These are phyloP conservation scores for Steinernema hermaphroditum DNA, from an alignment of 2,888 invertebrate genomes.

Conservation along the genomic window DNA sequence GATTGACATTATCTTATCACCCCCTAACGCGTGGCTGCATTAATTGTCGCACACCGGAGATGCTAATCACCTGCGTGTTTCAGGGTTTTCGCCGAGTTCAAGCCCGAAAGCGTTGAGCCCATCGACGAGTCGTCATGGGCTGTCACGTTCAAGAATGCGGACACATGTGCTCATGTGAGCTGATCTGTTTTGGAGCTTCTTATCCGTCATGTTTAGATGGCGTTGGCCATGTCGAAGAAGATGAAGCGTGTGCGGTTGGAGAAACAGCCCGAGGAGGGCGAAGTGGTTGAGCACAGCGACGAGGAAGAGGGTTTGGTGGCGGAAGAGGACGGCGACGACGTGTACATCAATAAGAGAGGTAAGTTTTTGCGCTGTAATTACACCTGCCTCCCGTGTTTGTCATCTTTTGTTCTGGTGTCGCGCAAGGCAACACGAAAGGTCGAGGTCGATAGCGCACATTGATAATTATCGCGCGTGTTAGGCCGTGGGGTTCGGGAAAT, in stretches of 20 bases:
- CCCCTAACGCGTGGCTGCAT: too few relatives aligned
- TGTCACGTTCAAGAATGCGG: slow-evolving; percentile 34
- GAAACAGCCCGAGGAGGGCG: slow-evolving; percentile 51
- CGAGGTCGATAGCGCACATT: not conserved
- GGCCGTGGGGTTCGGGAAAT: too few relatives aligned
- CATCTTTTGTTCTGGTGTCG: slow-evolving; percentile 21
- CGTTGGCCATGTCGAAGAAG: slow-evolving; percentile 48
- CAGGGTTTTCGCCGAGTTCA: slow-evolving; percentile 57
- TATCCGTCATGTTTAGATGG: slow-evolving; percentile 41
- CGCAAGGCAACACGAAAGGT: slow-evolving; percentile 13
- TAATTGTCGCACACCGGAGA: too few relatives aligned
- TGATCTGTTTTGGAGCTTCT: not conserved
- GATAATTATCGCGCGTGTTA: slow-evolving; percentile 8
- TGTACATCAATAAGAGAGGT: slow-evolving; percentile 22
- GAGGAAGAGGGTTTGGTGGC: slow-evolving; percentile 27
- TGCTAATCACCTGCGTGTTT: not conserved
- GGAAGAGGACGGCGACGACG: slow-evolving; percentile 27
- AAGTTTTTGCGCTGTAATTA: slow-evolving; percentile 26
- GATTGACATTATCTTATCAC: slow-evolving; percentile 7
- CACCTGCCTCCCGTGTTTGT: not conserved
- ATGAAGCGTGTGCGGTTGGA: slow-evolving; percentile 43
- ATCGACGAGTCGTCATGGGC: slow-evolving; percentile 33
- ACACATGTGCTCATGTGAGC: slow-evolving; percentile 33
- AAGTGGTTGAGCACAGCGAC: slow-evolving; percentile 29
- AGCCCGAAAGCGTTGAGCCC: slow-evolving; percentile 41